Evolutionary conservation across 2,888 invertebrate genomes (phyloP).

Genomic region (Drosophila borealis): DNA sequence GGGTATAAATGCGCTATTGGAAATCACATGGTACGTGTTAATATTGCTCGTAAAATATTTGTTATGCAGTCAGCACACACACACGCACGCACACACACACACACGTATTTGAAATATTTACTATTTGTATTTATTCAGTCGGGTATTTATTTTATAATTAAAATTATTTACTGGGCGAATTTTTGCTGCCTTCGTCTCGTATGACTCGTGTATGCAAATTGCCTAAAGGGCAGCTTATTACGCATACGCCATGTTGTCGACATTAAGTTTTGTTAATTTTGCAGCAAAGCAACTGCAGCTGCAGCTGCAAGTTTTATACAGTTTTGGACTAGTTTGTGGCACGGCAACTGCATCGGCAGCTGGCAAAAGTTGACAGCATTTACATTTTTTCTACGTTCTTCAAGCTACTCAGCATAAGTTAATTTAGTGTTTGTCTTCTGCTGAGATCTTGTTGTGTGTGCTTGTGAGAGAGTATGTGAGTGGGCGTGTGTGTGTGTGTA

Average conservation of each 20-base stretch:
- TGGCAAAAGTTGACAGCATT: constrained; percentile 62
- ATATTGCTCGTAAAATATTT: constrained; percentile 26
- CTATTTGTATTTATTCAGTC: constrained; percentile 48
- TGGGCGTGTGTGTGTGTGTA: constrained; percentile 5
- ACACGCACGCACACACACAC: not conserved
- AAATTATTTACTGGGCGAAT: constrained; percentile 11
- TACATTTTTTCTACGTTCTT: constrained; percentile 48
- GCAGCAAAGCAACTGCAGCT: constrained; percentile 34
- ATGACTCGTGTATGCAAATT: constrained; percentile 49
- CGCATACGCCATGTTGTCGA: constrained; percentile 62
- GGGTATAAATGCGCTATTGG: constrained; percentile 17
- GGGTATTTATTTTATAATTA: constrained; percentile 49
- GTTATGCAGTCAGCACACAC: not conserved
- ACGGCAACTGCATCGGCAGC: constrained; percentile 45
- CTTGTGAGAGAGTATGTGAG: not conserved
- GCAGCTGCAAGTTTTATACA: constrained; percentile 9
- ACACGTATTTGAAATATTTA: constrained; percentile 36
- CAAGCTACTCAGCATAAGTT: constrained; percentile 72
- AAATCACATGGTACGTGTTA: constrained; percentile 33
- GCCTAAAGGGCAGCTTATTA: constrained; percentile 40
- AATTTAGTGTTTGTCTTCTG: constrained; percentile 73
- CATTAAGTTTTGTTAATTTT: constrained; percentile 66
- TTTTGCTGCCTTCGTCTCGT: constrained; percentile 3
- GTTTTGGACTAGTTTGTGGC: constrained; percentile 3
- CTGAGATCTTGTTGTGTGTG: constrained; percentile 40